Percentiles rank a stretch among this genome's conserved stretches.
phyloP scores from a whole-genome alignment of 2,888 invertebrate genomes.

The Elegia similella region DNA sequence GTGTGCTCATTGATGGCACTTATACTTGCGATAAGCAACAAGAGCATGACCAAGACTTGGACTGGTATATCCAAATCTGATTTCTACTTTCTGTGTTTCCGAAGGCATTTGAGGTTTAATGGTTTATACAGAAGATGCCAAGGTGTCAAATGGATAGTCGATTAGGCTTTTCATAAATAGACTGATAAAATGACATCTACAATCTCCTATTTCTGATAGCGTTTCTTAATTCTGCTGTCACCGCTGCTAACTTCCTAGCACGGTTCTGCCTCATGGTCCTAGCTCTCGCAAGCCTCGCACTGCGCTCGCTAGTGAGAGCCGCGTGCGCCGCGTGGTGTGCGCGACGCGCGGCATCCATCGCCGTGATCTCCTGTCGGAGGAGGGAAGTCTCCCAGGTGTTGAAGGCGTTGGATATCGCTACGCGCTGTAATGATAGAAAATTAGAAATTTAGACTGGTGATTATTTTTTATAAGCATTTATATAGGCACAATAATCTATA shows the following conservation, averaged over 20 bases:
- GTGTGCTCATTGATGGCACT: too few species aligned
- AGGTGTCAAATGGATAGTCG: too few species aligned
- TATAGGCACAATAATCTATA: too few species aligned
- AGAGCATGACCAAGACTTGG: too few species aligned
- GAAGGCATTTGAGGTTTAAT: too few species aligned
- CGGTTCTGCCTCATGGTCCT: slow-evolving; percentile 34
- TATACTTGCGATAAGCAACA: too few species aligned
- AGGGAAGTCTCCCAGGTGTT: slow-evolving; percentile 54
- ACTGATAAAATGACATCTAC: not conserved
- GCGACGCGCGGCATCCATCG: slow-evolving; percentile 46
- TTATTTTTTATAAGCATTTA: too few species aligned
- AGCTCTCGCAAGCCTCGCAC: slow-evolving; percentile 38
- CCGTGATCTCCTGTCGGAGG: slow-evolving; percentile 50
- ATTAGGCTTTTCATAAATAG: too few species aligned
- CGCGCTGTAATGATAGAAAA: slow-evolving; percentile 42
- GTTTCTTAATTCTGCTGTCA: slow-evolving; percentile 58
- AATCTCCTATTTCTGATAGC: slow-evolving; percentile 36
- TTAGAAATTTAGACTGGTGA: not conserved
- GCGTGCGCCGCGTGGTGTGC: slow-evolving; percentile 48
- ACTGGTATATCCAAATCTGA: too few species aligned
- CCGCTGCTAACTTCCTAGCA: slow-evolving; percentile 46
- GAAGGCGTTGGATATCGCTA: slow-evolving; percentile 60
- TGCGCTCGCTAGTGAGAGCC: slow-evolving; percentile 44
- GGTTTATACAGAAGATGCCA: too few species aligned
- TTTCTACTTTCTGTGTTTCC: too few species aligned